phyloP scores from a whole-genome alignment of 64 coral and sea anemone species.

The Anthopleura sola region DNA sequence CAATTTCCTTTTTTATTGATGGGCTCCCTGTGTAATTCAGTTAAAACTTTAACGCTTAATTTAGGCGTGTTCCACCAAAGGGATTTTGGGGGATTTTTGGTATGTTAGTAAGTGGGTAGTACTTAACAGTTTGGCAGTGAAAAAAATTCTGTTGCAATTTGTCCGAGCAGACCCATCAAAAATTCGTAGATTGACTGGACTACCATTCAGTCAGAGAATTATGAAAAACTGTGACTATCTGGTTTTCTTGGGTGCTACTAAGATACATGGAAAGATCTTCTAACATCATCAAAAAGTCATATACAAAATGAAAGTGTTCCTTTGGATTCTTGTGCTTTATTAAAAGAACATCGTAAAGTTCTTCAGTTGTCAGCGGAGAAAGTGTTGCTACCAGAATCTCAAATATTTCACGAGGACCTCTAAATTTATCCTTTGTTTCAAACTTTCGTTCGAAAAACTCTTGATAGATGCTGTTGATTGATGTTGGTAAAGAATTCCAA shows the following conservation, averaged over 20 bases:
- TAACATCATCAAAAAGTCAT: constrained; percentile 58
- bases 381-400: constrained; percentile 48
- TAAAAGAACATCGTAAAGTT: constrained; percentile 31
- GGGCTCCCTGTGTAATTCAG: too few relatives aligned
- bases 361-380: not conserved
- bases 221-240: constrained; percentile 50
- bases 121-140: too few relatives aligned
- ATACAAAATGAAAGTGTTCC: constrained; percentile 36
- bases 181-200: too few relatives aligned
- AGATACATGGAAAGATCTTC: constrained; percentile 61
- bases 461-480: constrained; percentile 58
- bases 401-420: constrained; percentile 25
- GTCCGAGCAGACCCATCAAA: too few relatives aligned
- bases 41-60: too few relatives aligned
- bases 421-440: constrained; percentile 26
- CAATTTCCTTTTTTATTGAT: too few relatives aligned
- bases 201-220: constrained; percentile 69
- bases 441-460: constrained; percentile 57
- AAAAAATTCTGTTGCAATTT: too few relatives aligned
- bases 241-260: constrained; percentile 24
- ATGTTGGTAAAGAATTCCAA: constrained; percentile 41
- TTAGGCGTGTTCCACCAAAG: too few relatives aligned
- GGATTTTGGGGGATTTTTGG: too few relatives aligned
- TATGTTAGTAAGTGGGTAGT: too few relatives aligned
- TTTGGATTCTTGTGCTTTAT: not conserved